Evolutionary conservation across 2,113 vertebrate genomes (phyloP).

Genomic region (Pontoporia blainvillei): DNA sequence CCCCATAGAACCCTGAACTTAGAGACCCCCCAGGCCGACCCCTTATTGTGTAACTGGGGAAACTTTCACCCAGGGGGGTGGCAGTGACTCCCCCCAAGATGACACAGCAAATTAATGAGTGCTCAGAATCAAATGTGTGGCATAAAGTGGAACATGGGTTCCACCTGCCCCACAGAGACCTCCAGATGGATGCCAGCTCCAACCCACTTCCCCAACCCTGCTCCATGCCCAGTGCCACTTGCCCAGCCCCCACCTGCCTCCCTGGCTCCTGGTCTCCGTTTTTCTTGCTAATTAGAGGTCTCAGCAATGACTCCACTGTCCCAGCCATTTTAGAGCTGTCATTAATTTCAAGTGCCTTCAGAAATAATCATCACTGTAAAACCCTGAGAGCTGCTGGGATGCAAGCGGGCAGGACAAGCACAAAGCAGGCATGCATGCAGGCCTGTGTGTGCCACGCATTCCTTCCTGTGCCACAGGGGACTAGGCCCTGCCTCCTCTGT

Average conservation of each 20-base stretch:
- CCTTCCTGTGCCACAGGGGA: neutral
- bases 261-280: constrained; percentile 16
- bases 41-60: neutral
- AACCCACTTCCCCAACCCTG: neutral
- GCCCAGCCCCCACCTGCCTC: neutral
- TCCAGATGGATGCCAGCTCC: neutral
- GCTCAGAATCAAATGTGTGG: neutral
- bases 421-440: neutral
- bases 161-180: neutral
- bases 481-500: neutral
- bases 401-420: neutral
- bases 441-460: neutral
- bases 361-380: constrained; percentile 68
- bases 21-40: neutral
- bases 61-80: neutral
- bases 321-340: constrained; percentile 66
- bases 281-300: constrained; percentile 70
- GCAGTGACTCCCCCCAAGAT: neutral
- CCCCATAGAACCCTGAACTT: neutral
- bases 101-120: neutral
- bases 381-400: neutral
- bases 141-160: neutral
- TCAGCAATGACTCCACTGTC: constrained; percentile 63
- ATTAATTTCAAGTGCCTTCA: constrained; percentile 72
- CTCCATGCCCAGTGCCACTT: neutral